These are phyloP conservation scores for Hesperophylax magnus DNA, from an alignment of 1,140 invertebrate species.

Conservation along the genomic window DNA sequence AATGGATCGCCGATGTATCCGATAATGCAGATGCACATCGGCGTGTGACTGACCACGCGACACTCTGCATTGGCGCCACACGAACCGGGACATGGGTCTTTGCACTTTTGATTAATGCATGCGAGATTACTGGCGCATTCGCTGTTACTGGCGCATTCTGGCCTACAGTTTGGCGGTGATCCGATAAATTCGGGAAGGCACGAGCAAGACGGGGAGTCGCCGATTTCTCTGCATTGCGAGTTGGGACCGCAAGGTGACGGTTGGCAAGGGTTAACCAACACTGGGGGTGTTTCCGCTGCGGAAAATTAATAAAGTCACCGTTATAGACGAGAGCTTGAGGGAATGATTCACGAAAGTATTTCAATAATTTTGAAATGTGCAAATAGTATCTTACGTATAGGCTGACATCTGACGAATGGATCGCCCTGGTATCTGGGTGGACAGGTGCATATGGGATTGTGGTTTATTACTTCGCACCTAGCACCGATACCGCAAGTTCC, in stretches of 20 bases:
- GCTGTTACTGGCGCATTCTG: constrained; percentile 81
- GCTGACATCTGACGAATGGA: constrained; percentile 73
- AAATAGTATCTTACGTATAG: constrained; percentile 62
- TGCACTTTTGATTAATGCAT: constrained; percentile 80
- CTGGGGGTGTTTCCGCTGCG: constrained; percentile 70
- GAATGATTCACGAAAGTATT: not conserved
- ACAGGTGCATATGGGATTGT: constrained; percentile 76
- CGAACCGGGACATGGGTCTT: constrained; percentile 79
- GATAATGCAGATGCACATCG: constrained; percentile 78
- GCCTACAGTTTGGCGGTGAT: constrained; percentile 80
- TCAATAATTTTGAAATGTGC: not conserved
- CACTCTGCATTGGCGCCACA: constrained; percentile 83
- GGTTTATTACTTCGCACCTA: constrained; percentile 74
- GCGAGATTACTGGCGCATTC: constrained; percentile 81
- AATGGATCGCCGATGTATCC: constrained; percentile 83
- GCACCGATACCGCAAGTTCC: constrained; percentile 77
- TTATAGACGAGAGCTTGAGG: not conserved
- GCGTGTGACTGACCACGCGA: constrained; percentile 80
- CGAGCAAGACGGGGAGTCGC: constrained; percentile 77
- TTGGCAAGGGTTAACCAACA: constrained; percentile 76
- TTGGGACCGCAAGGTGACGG: constrained; percentile 85
- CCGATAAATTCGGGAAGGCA: constrained; percentile 81
- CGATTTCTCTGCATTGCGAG: constrained; percentile 77
- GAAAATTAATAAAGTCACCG: constrained; percentile 53
- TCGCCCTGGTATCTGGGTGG: constrained; percentile 73